Conservation (phyloP, 2,888 invertebrate species). For the Vesta saturnalis region DNA sequence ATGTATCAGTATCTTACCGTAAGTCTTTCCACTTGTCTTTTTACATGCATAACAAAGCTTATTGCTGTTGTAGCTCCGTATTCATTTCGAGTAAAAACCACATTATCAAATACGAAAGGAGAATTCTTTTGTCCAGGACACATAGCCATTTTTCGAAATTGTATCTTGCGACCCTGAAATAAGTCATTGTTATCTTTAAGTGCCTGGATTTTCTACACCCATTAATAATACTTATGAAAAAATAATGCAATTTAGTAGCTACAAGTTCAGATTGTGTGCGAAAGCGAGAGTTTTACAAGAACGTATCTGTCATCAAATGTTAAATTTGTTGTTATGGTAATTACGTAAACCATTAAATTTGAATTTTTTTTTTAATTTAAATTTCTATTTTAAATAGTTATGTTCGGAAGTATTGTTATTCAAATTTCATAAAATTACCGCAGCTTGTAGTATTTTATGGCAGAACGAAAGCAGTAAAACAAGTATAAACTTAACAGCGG, state of each 20-base stretch:
- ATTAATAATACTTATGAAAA: conserved; percentile 56
- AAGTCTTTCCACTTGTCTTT: conserved; percentile 7
- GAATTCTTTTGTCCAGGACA: conserved; percentile 45
- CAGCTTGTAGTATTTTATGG: conserved; percentile 39
- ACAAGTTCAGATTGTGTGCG: conserved; percentile 35
- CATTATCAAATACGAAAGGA: conserved; percentile 40
- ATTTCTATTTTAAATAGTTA: conserved; percentile 35
- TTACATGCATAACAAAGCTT: conserved; percentile 21
- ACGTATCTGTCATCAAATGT: not conserved
- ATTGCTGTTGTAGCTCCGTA: conserved; percentile 29
- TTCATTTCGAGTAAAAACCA: conserved; percentile 37
- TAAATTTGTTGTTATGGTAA: not conserved
- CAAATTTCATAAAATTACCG: conserved; percentile 41
- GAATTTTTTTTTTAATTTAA: conserved; percentile 47
- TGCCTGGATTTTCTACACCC: conserved; percentile 49
- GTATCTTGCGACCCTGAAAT: conserved; percentile 46
- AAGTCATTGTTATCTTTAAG: conserved; percentile 53
- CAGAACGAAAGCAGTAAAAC: conserved; percentile 36
- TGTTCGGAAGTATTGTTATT: conserved; percentile 43
- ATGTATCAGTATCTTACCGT: conserved; percentile 19
- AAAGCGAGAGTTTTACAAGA: not conserved
- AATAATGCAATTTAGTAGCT: conserved; percentile 50
- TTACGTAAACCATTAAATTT: conserved; percentile 49
- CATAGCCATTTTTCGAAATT: conserved; percentile 47
- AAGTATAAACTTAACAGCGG: conserved; percentile 37